A percentile compares a stretch with the other conserved stretches of the same genome.
Conservation (phyloP, 53 echinoderm and acorn worm species). For the Zoroaster sp. region DNA sequence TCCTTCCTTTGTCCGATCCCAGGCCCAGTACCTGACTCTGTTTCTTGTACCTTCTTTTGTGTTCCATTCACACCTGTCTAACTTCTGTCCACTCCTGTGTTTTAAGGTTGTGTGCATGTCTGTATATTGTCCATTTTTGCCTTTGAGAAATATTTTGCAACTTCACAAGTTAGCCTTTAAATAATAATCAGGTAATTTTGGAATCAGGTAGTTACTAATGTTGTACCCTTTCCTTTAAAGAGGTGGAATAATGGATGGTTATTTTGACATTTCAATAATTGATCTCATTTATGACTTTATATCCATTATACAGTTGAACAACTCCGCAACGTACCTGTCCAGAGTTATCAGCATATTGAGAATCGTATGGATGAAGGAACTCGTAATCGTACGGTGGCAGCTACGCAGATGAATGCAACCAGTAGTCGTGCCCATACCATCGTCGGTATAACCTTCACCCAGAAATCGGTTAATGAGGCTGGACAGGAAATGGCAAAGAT, state of each 20-base stretch:
- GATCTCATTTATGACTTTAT: not conserved
- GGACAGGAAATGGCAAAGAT: conserved; percentile 98
- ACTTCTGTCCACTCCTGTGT: too few species aligned
- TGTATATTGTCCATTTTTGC: too few species aligned
- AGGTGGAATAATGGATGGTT: too few species aligned
- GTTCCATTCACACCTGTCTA: too few species aligned
- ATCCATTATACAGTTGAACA: conserved; percentile 62
- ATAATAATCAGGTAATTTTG: too few species aligned
- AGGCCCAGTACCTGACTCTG: too few species aligned
- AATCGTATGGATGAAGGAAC: conserved; percentile 97
- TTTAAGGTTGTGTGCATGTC: too few species aligned
- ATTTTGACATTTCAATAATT: too few species aligned
- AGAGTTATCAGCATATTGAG: conserved; percentile 91
- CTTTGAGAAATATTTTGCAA: too few species aligned
- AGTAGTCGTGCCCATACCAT: conserved; percentile 99
- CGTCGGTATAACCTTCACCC: conserved; percentile 91
- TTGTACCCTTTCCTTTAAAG: not conserved
- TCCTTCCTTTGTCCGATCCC: too few species aligned
- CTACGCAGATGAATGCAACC: conserved; percentile 99
- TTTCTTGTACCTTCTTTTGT: too few species aligned
- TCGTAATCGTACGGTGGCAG: conserved; percentile 94
- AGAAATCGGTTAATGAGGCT: conserved; percentile 91
- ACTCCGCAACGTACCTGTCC: conserved; percentile 76
- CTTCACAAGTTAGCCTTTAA: not conserved
- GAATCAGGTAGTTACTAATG: too few species aligned